Evolutionary conservation across 1,140 invertebrate genomes (phyloP), one percentile per base, ranked within the genome.

Genomic region (Lepidurus packardi): DNA sequence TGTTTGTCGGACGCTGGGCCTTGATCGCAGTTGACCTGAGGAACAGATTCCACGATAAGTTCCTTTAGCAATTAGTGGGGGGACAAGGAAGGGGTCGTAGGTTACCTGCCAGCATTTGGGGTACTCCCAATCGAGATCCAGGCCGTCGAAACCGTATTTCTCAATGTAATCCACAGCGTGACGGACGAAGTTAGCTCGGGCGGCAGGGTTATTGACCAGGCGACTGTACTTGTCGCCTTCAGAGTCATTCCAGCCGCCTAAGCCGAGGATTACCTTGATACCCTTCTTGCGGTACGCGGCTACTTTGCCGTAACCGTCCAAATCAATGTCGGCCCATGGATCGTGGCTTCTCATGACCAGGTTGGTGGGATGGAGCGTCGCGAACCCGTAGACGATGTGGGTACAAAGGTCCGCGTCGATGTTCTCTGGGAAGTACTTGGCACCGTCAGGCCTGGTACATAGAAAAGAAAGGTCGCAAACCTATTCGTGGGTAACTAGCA

Each of bases 111-210:
- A 95, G 83, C 94, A 96, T 80, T 92, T 93, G 1, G 94, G 94
- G 86, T 95, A 96, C 83, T 95, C 94, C 94, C 94, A 96, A 83
- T 96, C 94, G 41, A 96, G 85, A 84, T 96, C 94, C 0, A 96
- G 85, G 9, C 94, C 93, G 83, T 95, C 93, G 81, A 95, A 95
- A n/a, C 89, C 89, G 81, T 94, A 90, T 83, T 94, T 92, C 77
- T 92, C 88, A 21, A 96, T 85, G 81, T 95, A 95, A 79, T 90
- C 86, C 0, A 95, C 78, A 0, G 89, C 90, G 81, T 95, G 91
- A 0, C 87, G 85, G 0, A 94, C 89, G 81, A 96, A 96, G 53
- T 89, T 89, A 1, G 84, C 85, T 43, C 93, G 87, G 0, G 92
- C 89, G 1, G 87, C 82, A 1, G 92, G 90, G 83, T 88, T 91